These are phyloP conservation scores for Liodrosophila aerea DNA, from an alignment of 2,888 invertebrate species.

Conservation along the genomic window DNA sequence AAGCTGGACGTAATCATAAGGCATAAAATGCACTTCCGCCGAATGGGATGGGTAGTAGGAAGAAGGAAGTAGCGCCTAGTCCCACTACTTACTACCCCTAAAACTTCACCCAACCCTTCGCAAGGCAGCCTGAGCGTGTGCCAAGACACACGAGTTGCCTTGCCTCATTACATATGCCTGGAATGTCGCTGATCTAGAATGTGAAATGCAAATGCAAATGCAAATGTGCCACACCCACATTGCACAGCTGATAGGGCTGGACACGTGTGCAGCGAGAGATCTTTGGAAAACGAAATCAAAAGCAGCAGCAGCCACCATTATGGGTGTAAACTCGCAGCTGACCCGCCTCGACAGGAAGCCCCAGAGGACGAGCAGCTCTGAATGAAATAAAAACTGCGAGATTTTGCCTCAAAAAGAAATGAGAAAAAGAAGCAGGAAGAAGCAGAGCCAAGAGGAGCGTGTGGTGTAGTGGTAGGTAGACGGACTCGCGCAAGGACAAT, in stretches of 20 bases:
- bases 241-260: slow-evolving; percentile 25
- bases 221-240: slow-evolving; percentile 59
- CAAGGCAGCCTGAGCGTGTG: slow-evolving; percentile 59
- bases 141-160: slow-evolving; percentile 36
- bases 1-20: slow-evolving; percentile 66
- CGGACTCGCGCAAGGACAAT: slow-evolving; percentile 57
- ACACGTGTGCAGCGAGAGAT: slow-evolving; percentile 59
- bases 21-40: slow-evolving; percentile 75
- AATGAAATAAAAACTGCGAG: slow-evolving; percentile 32
- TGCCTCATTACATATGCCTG: slow-evolving; percentile 28
- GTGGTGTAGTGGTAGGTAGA: slow-evolving; percentile 18
- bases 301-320: slow-evolving; percentile 7
- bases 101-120: neutral
- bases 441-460: slow-evolving; percentile 22
- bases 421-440: slow-evolving; percentile 42
- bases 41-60: slow-evolving; percentile 27
- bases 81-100: slow-evolving; percentile 37
- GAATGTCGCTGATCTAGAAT: slow-evolving; percentile 61
- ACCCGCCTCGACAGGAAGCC: slow-evolving; percentile 56
- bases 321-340: slow-evolving; percentile 49
- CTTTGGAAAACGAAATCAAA: no score
- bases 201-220: slow-evolving; percentile 27
- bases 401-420: slow-evolving; percentile 64
- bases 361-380: neutral
- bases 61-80: slow-evolving; percentile 33